These are phyloP conservation scores for Mizuhopecten yessoensis DNA, from an alignment of 1,140 invertebrate species.

Conservation along the genomic window DNA sequence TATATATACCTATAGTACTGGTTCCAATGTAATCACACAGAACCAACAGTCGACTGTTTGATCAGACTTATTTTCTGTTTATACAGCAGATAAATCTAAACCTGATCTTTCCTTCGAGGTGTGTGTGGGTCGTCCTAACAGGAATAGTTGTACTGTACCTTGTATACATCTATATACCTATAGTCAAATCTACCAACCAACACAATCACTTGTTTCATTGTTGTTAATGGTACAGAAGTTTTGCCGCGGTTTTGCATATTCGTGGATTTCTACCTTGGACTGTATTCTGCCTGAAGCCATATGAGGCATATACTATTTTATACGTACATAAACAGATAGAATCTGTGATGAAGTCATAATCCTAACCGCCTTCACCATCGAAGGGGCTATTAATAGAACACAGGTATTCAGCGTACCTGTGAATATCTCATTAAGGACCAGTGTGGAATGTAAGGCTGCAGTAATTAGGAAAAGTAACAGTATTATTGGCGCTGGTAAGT, in stretches of 20 bases:
- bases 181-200: background rate
- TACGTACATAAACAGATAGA: too few relatives aligned
- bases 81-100: conserved; percentile 19
- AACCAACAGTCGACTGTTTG: background rate
- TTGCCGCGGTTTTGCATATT: too few relatives aligned
- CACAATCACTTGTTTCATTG: background rate
- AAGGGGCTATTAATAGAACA: too few relatives aligned
- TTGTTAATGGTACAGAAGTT: too few relatives aligned
- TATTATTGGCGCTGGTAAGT: background rate
- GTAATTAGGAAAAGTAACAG: background rate
- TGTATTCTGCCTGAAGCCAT: background rate
- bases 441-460: background rate
- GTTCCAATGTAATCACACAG: background rate
- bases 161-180: background rate
- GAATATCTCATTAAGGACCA: background rate
- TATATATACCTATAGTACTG: conserved; percentile 14
- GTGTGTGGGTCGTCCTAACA: background rate
- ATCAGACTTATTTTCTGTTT: conserved; percentile 33
- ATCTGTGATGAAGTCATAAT: too few relatives aligned
- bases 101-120: background rate
- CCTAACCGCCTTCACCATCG: too few relatives aligned
- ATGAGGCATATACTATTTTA: too few relatives aligned
- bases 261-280: background rate
- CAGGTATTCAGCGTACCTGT: too few relatives aligned
- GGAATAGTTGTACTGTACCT: background rate